Base-by-base conservation (phyloP, 1,140 invertebrate genomes). In the Orchestia grillus region DNA sequence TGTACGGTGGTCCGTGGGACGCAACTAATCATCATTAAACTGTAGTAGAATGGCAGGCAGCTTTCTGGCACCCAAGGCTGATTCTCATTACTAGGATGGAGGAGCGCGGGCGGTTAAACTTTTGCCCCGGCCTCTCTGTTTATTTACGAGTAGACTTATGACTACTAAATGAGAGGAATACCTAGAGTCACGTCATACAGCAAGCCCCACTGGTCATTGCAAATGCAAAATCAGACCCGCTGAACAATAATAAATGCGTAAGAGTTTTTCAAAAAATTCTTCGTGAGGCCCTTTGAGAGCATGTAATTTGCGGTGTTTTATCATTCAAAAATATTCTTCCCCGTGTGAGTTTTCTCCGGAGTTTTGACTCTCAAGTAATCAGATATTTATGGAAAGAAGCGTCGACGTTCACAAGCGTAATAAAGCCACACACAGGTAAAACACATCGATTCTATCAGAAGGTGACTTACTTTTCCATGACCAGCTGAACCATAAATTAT, bases 11-110 rank as follows among this genome's bases (percentile, higher is more conserved):
- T 94, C 92, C 44, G 40, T 19, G 92, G 41, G 11, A 44, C 44
- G 92, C 44, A 45, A 94, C 92, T 45, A 45, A 94, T 94, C 92
- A 94, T 94, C 92, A 94, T 94, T 94, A 94, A 94, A 94, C 92
- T 94, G 92, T 94, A 45, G 41, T 94, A 45, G 92, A 94, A 94
- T 94, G 92, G 92, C 92, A 94, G 44, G 41, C 92, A 94, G 92
- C 92, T 45, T 94, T 94, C 92, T 94, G 92, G 92, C 92, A 94
- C 92, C 92, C 44, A 94, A 23, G 92, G 92, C 92, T 94, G 92
- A 94, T 94, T 94, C 43, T 94, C 92, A 94, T 94, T 94, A 94
- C 92, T 45, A 45, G 92, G 44, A 94, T 94, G 92, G 92, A 94
- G 47, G 44, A 94, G 92, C 92, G 36, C 40, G 19, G 43, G 44